phyloP scores from a whole-genome alignment of 2,113 vertebrate genomes.

The Mirza zaza region DNA sequence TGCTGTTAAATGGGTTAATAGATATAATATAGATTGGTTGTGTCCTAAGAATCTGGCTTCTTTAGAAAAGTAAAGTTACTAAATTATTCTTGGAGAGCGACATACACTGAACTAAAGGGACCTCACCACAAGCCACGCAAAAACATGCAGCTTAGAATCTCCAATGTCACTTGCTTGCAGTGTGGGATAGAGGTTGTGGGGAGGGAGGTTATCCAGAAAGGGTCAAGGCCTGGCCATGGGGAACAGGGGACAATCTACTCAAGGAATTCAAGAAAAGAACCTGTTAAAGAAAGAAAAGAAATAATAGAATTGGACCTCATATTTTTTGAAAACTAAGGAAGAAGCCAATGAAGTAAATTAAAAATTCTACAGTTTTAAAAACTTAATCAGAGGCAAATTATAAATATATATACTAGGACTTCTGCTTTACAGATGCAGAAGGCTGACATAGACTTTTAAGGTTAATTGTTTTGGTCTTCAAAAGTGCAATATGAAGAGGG shows the following conservation, averaged over 20 bases:
- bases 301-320: background rate
- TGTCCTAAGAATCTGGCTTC: background rate
- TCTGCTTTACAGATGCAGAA: background rate
- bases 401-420: background rate
- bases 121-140: background rate
- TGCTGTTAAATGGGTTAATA: background rate
- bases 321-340: background rate
- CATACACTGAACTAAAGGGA: background rate
- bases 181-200: background rate
- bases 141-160: background rate
- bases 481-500: background rate
- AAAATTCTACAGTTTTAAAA: background rate
- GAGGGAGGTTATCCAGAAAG: background rate
- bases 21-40: background rate
- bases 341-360: background rate
- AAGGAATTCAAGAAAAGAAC: slow-evolving; percentile 31
- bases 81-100: background rate
- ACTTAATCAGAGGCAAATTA: background rate
- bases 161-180: background rate
- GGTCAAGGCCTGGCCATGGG: background rate
- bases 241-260: background rate
- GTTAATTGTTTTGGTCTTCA: background rate
- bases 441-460: background rate
- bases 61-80: slow-evolving; percentile 17
- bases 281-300: background rate